Percentiles rank a stretch among this genome's conserved stretches.
These are phyloP conservation scores for Hyposmocoma kahamanoa DNA, from an alignment of 1,140 invertebrate genomes.

Conservation along the genomic window DNA sequence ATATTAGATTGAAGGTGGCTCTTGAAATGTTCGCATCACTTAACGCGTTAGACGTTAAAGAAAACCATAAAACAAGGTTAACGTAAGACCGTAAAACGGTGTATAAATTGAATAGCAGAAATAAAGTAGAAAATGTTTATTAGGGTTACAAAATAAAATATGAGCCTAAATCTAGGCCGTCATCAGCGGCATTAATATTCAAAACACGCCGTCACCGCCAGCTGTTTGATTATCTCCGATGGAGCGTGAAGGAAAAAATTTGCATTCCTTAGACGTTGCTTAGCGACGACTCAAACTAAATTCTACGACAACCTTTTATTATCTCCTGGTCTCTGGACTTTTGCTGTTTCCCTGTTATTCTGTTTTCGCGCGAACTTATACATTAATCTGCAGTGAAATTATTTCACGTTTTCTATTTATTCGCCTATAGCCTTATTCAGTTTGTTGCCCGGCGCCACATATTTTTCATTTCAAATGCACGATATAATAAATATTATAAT, in stretches of 20 bases:
- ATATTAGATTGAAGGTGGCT: no score
- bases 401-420: no score
- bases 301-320: conserved; percentile 25
- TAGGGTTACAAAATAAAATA: background rate
- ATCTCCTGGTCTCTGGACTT: conserved; percentile 12
- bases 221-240: conserved; percentile 42
- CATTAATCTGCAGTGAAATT: no score
- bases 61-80: conserved; percentile 4
- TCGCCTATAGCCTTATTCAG: no score
- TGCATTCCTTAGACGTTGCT: conserved; percentile 36
- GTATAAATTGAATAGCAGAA: no score
- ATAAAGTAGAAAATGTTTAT: conserved; percentile 3
- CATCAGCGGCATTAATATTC: conserved; percentile 33
- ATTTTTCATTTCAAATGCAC: background rate
- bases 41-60: background rate
- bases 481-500: background rate
- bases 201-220: conserved; percentile 27
- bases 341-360: background rate
- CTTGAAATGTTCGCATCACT: no score
- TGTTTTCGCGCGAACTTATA: background rate
- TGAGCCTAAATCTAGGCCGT: conserved; percentile 5
- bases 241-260: conserved; percentile 30
- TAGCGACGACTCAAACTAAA: conserved; percentile 24
- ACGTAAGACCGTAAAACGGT: no score
- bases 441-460: no score